Conservation (phyloP, 92 coral and sea anemone genomes). For the Palythoa grandiflora region DNA sequence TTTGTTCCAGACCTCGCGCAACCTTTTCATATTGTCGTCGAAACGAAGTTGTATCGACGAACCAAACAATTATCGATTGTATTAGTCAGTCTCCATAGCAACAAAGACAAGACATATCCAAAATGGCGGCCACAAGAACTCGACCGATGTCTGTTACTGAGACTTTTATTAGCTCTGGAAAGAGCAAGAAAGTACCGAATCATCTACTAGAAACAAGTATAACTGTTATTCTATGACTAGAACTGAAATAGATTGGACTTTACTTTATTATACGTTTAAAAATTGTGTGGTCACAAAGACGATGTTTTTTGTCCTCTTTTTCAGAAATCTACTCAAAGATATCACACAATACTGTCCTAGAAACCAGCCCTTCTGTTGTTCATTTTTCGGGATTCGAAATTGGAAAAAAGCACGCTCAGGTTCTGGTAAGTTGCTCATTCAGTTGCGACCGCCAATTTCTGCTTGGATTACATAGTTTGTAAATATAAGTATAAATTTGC, state of each 20-base stretch:
- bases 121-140: conserved; percentile 96
- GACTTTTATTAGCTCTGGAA: conserved; percentile 80
- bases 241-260: not conserved
- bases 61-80: conserved; percentile 25
- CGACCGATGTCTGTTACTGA: conserved; percentile 77
- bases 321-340: conserved; percentile 92
- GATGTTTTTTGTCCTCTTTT: not conserved
- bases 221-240: not conserved
- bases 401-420: conserved; percentile 79
- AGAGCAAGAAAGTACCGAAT: conserved; percentile 86
- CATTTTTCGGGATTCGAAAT: conserved; percentile 95
- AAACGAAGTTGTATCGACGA: conserved; percentile 18
- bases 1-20: conserved; percentile 58
- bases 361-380: conserved; percentile 87
- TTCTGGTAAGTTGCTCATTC: conserved; percentile 68
- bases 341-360: conserved; percentile 82
- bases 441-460: not conserved
- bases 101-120: conserved; percentile 64
- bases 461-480: not conserved
- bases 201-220: conserved; percentile 97
- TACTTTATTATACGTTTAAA: not conserved
- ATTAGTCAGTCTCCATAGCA: conserved; percentile 72
- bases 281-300: not conserved
- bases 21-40: not conserved
- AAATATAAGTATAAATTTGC: not conserved